Evolutionary conservation across 2,113 vertebrate species (phyloP).

Genomic region (Delphinapterus leucas): DNA sequence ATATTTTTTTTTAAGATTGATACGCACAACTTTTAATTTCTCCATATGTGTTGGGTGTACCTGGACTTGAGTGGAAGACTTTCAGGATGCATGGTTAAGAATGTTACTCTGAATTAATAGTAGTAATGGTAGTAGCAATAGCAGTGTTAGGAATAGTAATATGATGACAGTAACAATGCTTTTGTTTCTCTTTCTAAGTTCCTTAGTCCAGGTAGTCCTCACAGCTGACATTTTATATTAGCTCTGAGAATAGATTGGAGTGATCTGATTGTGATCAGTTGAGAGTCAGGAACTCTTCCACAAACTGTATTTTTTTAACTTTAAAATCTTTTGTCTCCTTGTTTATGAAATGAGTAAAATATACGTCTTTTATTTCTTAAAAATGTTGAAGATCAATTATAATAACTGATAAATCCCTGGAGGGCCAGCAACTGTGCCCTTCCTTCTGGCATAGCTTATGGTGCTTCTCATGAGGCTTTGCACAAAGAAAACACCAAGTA

Average conservation of each 20-base stretch:
- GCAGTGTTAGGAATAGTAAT: not conserved
- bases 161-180: not conserved
- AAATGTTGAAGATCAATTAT: not conserved
- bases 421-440: not conserved
- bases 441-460: not conserved
- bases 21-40: not conserved
- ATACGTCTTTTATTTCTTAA: not conserved
- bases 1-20: conserved; percentile 11
- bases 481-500: not conserved
- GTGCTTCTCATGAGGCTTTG: not conserved
- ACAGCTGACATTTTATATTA: not conserved
- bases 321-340: not conserved
- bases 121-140: not conserved
- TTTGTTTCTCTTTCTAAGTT: not conserved
- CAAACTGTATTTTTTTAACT: not conserved
- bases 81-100: not conserved
- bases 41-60: not conserved
- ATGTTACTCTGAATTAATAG: not conserved
- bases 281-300: not conserved
- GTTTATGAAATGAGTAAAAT: not conserved
- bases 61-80: not conserved
- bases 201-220: not conserved
- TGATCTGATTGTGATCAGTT: not conserved
- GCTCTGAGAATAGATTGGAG: not conserved
- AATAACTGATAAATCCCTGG: not conserved